These are phyloP conservation scores for Coluber constrictor DNA, from an alignment of 2,797 vertebrate species.

Conservation along the genomic window DNA sequence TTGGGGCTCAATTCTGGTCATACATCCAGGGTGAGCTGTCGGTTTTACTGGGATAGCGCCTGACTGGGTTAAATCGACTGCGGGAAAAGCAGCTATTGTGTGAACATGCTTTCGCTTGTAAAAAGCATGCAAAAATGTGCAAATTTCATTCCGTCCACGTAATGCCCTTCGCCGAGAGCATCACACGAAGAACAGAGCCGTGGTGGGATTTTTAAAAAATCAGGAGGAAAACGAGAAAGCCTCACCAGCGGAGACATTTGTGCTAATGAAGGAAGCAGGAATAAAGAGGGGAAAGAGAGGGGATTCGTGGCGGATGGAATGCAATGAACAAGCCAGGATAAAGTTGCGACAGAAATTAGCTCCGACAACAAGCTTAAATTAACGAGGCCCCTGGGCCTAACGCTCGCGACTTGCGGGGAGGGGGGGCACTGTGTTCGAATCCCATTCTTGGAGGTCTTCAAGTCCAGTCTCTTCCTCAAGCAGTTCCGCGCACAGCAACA, in stretches of 20 bases:
- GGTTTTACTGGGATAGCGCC: too few species aligned
- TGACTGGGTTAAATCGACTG: not conserved
- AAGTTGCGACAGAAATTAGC: slow-evolving; percentile 38
- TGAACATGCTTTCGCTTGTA: not conserved
- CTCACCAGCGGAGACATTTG: accelerated
- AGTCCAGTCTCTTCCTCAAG: too few species aligned
- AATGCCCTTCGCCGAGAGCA: not conserved
- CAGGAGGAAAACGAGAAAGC: too few species aligned
- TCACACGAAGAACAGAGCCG: not conserved
- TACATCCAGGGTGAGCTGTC: too few species aligned
- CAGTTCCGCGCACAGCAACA: too few species aligned
- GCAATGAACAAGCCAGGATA: not conserved
- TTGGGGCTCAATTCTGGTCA: too few species aligned
- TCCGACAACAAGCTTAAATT: slow-evolving; percentile 32
- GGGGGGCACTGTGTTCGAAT: not conserved
- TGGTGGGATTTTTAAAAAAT: not conserved
- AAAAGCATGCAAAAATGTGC: not conserved
- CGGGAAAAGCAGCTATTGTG: not conserved
- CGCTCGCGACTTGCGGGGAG: slow-evolving; percentile 6
- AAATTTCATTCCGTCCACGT: not conserved
- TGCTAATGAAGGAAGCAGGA: not conserved
- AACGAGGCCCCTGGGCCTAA: slow-evolving; percentile 28
- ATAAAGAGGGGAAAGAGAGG: not conserved
- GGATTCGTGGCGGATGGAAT: slow-evolving; percentile 34
- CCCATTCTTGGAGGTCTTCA: not conserved